Conservation (phyloP, 2,888 invertebrate genomes). For the Ctena decussata region DNA sequence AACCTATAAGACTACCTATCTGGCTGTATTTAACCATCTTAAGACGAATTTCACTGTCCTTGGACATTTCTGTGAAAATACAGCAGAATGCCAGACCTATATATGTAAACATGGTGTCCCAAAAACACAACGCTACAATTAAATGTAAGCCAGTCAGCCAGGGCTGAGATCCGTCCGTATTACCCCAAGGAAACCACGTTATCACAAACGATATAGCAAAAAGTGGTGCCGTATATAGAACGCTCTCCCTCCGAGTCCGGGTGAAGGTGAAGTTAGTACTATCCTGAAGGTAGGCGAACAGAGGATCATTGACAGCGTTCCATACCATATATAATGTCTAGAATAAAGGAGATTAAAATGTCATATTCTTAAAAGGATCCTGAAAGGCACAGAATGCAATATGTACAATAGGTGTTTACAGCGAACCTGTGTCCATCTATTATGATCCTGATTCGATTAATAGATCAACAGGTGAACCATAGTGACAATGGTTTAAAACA, state of each 20-base stretch:
- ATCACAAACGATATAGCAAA: constrained; percentile 86
- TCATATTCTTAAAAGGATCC: no score
- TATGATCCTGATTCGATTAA: no score
- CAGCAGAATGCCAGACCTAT: constrained; percentile 86
- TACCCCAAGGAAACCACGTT: constrained; percentile 85
- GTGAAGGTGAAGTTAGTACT: constrained; percentile 81
- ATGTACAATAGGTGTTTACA: no score
- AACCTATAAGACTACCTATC: constrained; percentile 76
- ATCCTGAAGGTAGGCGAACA: constrained; percentile 87
- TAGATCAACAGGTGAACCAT: no score
- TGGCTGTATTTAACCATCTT: constrained; percentile 84
- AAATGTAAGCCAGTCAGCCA: constrained; percentile 87
- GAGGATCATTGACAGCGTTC: constrained; percentile 88
- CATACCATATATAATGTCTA: constrained; percentile 87
- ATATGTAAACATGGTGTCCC: constrained; percentile 87
- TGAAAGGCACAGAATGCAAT: no score
- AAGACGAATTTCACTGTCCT: constrained; percentile 82
- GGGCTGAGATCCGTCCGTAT: constrained; percentile 28
- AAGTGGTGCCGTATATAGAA: constrained; percentile 86
- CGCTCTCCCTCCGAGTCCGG: constrained; percentile 85
- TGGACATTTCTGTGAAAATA: constrained; percentile 85
- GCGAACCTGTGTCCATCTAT: no score
- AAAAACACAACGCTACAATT: constrained; percentile 86
- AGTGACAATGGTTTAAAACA: no score
- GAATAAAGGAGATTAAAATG: no score